These are phyloP conservation scores for Anagyrus pseudococci DNA, from an alignment of 2,888 invertebrate species.

Conservation along the genomic window DNA sequence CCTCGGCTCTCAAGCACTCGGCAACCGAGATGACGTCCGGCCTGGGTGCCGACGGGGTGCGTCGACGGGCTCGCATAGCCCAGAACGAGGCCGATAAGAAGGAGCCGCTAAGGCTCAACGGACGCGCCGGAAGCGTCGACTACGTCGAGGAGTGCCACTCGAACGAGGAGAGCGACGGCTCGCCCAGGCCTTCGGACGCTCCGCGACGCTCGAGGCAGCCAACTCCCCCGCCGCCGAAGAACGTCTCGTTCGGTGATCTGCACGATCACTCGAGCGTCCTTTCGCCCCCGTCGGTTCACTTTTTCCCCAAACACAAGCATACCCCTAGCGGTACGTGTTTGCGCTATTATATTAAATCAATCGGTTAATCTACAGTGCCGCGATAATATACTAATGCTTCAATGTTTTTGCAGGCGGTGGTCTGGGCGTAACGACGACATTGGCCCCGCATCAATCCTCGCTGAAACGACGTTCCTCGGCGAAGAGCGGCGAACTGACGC, in stretches of 20 bases:
- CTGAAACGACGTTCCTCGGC: slow-evolving; percentile 52
- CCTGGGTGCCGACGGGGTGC: slow-evolving; percentile 21
- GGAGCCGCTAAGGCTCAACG: slow-evolving; percentile 27
- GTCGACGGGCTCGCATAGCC: slow-evolving; percentile 7
- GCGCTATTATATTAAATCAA: no score
- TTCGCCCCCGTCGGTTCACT: slow-evolving; percentile 57
- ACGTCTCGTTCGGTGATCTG: slow-evolving; percentile 59
- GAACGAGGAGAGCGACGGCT: slow-evolving; percentile 50
- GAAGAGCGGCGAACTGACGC: slow-evolving; percentile 54
- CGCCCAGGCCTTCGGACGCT: slow-evolving; percentile 41
- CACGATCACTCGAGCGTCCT: slow-evolving; percentile 51
- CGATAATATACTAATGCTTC: no score
- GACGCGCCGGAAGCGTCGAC: slow-evolving; percentile 48
- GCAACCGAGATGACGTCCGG: slow-evolving; percentile 10
- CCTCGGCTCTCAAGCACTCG: slow-evolving; percentile 45
- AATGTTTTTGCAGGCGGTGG: no score
- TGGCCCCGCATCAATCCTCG: slow-evolving; percentile 39
- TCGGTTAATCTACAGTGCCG: no score
- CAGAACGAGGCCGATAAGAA: slow-evolving; percentile 37
- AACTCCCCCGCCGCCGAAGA: slow-evolving; percentile 56
- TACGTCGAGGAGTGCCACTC: slow-evolving; percentile 55
- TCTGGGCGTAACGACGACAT: no score
- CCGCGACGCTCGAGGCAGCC: slow-evolving; percentile 52
- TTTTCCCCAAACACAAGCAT: slow-evolving; percentile 57
- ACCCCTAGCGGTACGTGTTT: no score